Base-by-base conservation (phyloP, 2,888 invertebrate genomes). In the Oxytorus armatus region DNA sequence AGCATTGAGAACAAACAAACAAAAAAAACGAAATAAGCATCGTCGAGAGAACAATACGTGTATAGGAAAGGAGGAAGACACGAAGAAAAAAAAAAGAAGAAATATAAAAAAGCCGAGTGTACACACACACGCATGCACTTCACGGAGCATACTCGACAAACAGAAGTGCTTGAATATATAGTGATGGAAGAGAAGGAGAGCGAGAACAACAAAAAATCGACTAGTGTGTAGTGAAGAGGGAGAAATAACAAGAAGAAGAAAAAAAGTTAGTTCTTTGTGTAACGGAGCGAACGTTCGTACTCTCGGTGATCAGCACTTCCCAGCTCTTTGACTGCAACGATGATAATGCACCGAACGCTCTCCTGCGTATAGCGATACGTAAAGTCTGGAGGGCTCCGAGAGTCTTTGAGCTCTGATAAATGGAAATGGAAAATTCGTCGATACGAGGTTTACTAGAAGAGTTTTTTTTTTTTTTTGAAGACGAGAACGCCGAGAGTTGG, bases 241-340 rank as follows among this genome's bases (percentile, higher is more conserved):
- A 49, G 29, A 65, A 69, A 18, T 47, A 72, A 44, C 18, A 72
- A 72, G 51, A 47, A 42, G n/a, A 66, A 14, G 21, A 66, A 21
- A 36, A 55, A 49, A 69, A 68, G 36, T n/a, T 51, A 14, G 69
- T 65, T 75, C 75, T 75, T 79, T 72, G 72, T 72, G 79, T 79
- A 49, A 69, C 66, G 66, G 66, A 70, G 69, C 63, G 74, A 76
- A 76, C 23, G 68, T 79, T 69, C 65, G 18, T 69, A 53, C 70
- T 79, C 66, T 61, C 36, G 47, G 76, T 72, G 66, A 79, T 76
- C 76, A 70, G 66, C 72, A 44, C 66, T 76, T 76, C 65, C 39
- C 76, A 61, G 53, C 61, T 65, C 79, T 79, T 80, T 76, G 72
- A 72, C 66, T 66, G 70, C 16, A 29, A 59, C 70, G 42, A 70